These are phyloP conservation scores for Pristionchus mayeri DNA, from an alignment of 2,888 invertebrate genomes.

Conservation along the genomic window DNA sequence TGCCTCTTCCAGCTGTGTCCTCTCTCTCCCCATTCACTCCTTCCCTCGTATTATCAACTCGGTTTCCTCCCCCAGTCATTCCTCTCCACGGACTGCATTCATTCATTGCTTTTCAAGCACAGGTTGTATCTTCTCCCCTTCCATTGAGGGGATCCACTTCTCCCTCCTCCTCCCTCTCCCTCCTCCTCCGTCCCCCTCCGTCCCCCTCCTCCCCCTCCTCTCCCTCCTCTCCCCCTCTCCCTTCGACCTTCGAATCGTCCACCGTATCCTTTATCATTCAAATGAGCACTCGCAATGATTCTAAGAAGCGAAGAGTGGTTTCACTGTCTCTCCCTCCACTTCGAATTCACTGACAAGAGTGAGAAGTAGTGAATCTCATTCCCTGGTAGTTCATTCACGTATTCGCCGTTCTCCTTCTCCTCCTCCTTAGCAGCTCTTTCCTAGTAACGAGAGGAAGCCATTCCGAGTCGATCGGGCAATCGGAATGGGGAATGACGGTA, in stretches of 20 bases:
- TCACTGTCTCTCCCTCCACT: neutral
- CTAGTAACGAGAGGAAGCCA: neutral
- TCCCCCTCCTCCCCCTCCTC: neutral
- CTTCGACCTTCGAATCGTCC: neutral
- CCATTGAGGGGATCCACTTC: constrained; percentile 31
- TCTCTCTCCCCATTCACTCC: neutral
- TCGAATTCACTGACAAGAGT: too few species aligned
- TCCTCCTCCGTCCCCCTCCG: neutral
- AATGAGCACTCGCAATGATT: constrained; percentile 42
- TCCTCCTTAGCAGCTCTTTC: constrained; percentile 28
- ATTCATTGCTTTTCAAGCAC: constrained; percentile 40
- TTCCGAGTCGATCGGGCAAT: neutral
- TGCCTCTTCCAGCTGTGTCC: neutral
- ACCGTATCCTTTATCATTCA: constrained; percentile 46
- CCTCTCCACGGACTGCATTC: neutral
- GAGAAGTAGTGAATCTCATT: too few species aligned
- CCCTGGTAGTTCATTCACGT: neutral
- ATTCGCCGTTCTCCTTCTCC: neutral
- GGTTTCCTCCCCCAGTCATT: constrained; percentile 8
- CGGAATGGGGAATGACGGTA: neutral
- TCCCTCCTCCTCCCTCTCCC: constrained; percentile 11
- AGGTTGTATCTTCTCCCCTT: constrained; percentile 29
- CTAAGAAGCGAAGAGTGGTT: constrained; percentile 7
- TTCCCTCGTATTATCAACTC: constrained; percentile 6
- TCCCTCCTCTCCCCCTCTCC: neutral